phyloP scores from a whole-genome alignment of 2,797 vertebrate genomes.

The Rhynchotus rufescens region DNA sequence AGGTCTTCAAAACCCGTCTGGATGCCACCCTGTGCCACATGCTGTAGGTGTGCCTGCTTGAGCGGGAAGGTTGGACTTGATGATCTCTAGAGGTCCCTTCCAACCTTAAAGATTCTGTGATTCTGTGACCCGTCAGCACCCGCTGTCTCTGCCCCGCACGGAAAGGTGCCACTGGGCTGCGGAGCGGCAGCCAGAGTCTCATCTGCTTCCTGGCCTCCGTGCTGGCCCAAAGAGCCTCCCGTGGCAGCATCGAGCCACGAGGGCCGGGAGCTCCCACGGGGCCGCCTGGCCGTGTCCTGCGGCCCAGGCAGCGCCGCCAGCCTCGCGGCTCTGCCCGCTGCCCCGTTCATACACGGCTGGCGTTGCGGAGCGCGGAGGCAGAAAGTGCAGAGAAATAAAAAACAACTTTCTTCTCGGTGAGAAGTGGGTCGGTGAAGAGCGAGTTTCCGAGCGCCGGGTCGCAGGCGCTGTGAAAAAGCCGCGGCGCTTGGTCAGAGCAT shows the following conservation, averaged over 20 bases:
- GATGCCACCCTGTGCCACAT: too few species aligned
- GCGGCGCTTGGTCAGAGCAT: slow-evolving; percentile 10
- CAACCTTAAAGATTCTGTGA: too few species aligned
- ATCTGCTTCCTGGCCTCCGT: background rate
- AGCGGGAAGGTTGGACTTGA: too few species aligned
- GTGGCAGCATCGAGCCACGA: background rate
- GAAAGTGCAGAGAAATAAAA: slow-evolving; percentile 57
- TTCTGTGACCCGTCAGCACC: too few species aligned
- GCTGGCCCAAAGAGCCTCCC: background rate
- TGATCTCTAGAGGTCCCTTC: too few species aligned
- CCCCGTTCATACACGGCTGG: slow-evolving; percentile 14
- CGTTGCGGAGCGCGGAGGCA: slow-evolving; percentile 8
- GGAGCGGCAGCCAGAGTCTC: background rate
- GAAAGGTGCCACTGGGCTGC: background rate
- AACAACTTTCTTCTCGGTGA: slow-evolving; percentile 48
- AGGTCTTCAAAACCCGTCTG: too few species aligned
- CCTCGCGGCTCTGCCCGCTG: background rate
- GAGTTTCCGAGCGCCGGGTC: background rate
- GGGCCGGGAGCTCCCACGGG: slow-evolving; percentile 30
- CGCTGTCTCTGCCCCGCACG: background rate
- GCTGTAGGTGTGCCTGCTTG: too few species aligned
- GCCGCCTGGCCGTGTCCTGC: background rate
- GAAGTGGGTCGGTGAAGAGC: slow-evolving; percentile 47
- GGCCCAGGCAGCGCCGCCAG: background rate
- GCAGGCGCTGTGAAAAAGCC: background rate